phyloP scores from a whole-genome alignment of 2,113 vertebrate genomes.

The Ginglymostoma cirratum region DNA sequence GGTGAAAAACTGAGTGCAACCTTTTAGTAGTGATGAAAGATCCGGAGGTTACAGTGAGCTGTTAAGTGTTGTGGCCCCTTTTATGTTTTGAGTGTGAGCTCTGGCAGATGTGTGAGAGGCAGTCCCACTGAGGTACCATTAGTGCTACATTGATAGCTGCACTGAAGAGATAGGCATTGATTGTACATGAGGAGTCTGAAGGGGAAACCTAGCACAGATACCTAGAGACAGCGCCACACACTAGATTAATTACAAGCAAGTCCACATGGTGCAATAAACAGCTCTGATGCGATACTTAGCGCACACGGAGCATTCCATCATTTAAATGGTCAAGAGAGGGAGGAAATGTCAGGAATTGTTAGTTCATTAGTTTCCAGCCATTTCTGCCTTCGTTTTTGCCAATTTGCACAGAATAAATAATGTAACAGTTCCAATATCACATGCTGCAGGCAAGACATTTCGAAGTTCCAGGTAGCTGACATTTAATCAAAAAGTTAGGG shows the following conservation, averaged over 20 bases:
- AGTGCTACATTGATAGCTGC: no score
- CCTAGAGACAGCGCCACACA: neutral
- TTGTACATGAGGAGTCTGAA: no score
- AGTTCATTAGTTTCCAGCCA: neutral
- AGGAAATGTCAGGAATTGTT: neutral
- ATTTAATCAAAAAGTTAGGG: neutral
- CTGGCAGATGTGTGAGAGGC: no score
- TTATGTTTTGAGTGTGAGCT: no score
- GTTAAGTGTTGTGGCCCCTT: no score
- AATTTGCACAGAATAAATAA: slow-evolving; percentile 15
- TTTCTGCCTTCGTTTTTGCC: no score
- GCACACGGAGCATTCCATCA: neutral
- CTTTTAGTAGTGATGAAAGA: no score
- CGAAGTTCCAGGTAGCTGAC: neutral
- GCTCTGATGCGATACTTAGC: neutral
- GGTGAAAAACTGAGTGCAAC: no score
- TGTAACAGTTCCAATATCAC: neutral
- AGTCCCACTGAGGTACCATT: no score
- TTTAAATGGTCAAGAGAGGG: neutral
- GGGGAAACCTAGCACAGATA: neutral
- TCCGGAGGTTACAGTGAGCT: no score
- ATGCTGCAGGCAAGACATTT: neutral
- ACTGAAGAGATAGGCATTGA: no score
- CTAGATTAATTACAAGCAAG: neutral
- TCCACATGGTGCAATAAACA: neutral